Evolutionary conservation across 2,888 invertebrate species (phyloP), one percentile per base, ranked within the genome.

Genomic region (Nysson spinosus): DNA sequence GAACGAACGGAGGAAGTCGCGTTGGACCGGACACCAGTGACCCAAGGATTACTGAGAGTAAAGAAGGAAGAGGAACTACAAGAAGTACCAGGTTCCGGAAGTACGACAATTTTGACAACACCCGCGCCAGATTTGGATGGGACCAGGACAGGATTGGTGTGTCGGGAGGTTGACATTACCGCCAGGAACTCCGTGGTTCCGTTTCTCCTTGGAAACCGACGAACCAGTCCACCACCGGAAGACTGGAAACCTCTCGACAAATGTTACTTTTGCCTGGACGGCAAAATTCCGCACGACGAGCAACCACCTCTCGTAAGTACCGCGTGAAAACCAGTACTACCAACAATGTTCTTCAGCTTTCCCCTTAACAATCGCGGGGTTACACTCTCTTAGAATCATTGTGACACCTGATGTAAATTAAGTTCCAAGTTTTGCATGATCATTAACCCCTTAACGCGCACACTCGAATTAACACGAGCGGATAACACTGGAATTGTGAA

Each of bases 181-280:
- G 75, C 66, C 64, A 78, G 78, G 47, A 72, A 69, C 58, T 49
- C 69, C 44, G 69, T 75, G 51, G 76, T 77, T 67, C 79, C 83
- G 63, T 83, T 81, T 72, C 58, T 73, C 22, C 73, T 84, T 50
- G 78, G 79, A 66, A 77, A 78, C 64, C 81, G 85, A 69, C 82
- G 84, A 54, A 72, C 75, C 68, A 87, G 87, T 74, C 87, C 87
- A 66, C 86, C 87, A 47, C 86, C 86, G 50, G 84, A 88, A 85
- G 95, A 95, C 87, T 95, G 95, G 95, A 93, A 92, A 87, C 95
- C 95, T 79, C 90, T 93, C 87, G 93, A 93, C 87, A 94, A 94
- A 90, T 95, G 95, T 89, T 92, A 93, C 90, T 94, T 95, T 89
- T 95, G 95, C 88, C 92, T 92, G 87, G 91, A 92, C 90, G 92